Evolutionary conservation across 2,888 invertebrate genomes (phyloP).

Genomic region (Octonoba sinensis): DNA sequence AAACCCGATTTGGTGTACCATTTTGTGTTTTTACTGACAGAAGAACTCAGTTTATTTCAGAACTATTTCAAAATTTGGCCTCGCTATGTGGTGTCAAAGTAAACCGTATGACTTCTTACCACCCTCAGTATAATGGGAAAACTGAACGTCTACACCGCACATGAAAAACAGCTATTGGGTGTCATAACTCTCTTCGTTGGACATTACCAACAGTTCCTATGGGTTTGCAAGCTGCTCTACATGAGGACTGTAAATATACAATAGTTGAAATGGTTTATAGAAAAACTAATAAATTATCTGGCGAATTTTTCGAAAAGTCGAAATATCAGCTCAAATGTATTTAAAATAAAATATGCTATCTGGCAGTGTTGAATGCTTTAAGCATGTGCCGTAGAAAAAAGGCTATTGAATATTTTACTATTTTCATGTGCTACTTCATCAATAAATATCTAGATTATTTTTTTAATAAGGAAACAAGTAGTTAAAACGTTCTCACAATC

Average conservation of each 20-base stretch:
- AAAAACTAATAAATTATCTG: slow-evolving; percentile 7
- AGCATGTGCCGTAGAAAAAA: too few relatives aligned
- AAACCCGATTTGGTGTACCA: slow-evolving; percentile 13
- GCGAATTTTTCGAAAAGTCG: background rate
- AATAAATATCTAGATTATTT: too few relatives aligned
- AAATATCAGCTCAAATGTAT: too few relatives aligned
- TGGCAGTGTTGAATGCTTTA: too few relatives aligned
- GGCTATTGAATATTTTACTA: too few relatives aligned
- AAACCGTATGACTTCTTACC: background rate
- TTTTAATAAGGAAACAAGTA: too few relatives aligned
- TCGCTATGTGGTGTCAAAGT: slow-evolving; percentile 1
- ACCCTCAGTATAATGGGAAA: slow-evolving; percentile 1
- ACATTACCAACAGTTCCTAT: slow-evolving; percentile 44
- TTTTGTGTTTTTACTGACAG: background rate
- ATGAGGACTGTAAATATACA: slow-evolving; percentile 12
- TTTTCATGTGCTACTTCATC: too few relatives aligned
- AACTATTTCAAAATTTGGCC: slow-evolving; percentile 5
- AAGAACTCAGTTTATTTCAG: background rate
- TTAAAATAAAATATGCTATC: too few relatives aligned
- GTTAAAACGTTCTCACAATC: too few relatives aligned
- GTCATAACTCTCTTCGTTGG: slow-evolving; percentile 31
- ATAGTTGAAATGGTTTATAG: slow-evolving; percentile 8
- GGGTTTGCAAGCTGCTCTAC: slow-evolving; percentile 29
- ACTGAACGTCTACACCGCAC: background rate
- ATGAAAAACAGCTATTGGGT: slow-evolving; percentile 1